phyloP scores from a whole-genome alignment of 2,113 vertebrate species.

The Pseudonaja textilis region DNA sequence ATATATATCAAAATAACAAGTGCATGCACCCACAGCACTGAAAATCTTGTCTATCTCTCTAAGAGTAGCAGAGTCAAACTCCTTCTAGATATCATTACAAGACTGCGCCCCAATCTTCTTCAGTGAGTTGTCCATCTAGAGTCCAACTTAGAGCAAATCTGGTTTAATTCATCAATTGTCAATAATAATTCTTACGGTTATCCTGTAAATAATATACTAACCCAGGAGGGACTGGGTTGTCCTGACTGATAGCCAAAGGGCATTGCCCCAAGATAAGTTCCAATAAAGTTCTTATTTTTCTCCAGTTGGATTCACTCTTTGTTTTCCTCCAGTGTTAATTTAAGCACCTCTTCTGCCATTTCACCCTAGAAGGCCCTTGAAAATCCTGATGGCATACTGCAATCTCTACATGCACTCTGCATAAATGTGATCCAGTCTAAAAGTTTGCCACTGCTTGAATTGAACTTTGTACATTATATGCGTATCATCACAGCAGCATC shows the following conservation, averaged over 20 bases:
- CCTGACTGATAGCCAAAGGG: not conserved
- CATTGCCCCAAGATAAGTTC: not conserved
- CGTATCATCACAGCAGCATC: conserved; percentile 12
- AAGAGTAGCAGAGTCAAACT: not conserved
- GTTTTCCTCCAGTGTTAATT: not conserved
- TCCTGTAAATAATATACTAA: not conserved
- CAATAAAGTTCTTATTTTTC: not conserved
- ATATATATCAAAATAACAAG: not conserved
- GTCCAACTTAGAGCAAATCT: not conserved
- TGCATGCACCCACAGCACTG: not conserved
- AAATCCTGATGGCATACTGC: not conserved
- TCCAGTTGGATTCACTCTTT: not conserved
- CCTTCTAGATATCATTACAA: not conserved
- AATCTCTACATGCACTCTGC: not conserved
- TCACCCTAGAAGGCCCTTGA: not conserved
- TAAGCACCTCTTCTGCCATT: not conserved
- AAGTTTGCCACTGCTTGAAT: not conserved
- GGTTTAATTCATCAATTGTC: not conserved
- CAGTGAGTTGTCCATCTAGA: not conserved
- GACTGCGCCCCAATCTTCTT: not conserved
- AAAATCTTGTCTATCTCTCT: not conserved
- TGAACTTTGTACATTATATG: not conserved
- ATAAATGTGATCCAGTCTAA: not conserved
- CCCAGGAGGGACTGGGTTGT: not conserved
- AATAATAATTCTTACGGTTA: not conserved